Evolutionary conservation across 2,113 vertebrate species (phyloP).

Genomic region (Collichthys lucidus): DNA sequence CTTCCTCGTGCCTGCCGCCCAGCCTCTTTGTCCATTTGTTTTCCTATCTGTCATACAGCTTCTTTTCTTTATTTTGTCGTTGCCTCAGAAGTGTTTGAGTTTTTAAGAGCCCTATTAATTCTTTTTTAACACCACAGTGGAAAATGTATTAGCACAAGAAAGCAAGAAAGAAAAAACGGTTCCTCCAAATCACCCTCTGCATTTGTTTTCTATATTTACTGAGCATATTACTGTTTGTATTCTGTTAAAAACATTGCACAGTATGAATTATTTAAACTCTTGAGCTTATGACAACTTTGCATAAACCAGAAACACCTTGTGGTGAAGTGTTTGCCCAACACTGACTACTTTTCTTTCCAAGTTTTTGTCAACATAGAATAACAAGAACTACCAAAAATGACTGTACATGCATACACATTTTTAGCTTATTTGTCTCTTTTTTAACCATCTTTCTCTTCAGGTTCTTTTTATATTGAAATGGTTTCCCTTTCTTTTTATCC

Average conservation of each 20-base stretch:
- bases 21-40: constrained; percentile 6
- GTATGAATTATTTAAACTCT: constrained; percentile 7
- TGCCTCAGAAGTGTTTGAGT: constrained; percentile 42
- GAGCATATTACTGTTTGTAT: neutral
- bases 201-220: neutral
- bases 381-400: neutral
- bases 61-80: constrained; percentile 22
- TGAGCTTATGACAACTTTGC: neutral
- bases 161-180: constrained; percentile 4
- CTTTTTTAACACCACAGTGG: constrained; percentile 37
- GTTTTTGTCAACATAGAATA: neutral
- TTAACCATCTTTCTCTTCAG: neutral
- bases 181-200: constrained; percentile 2
- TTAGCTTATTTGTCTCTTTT: neutral
- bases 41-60: constrained; percentile 19
- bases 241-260: neutral
- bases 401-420: neutral
- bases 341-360: neutral
- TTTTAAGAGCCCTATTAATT: constrained; percentile 73
- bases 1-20: neutral
- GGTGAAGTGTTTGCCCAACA: neutral
- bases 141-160: constrained; percentile 52
- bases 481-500: neutral
- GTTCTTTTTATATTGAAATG: neutral
- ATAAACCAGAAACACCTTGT: constrained; percentile 23